Evolutionary conservation across 2,888 invertebrate genomes (phyloP).

Genomic region (Marasmarcha lunaedactyla): DNA sequence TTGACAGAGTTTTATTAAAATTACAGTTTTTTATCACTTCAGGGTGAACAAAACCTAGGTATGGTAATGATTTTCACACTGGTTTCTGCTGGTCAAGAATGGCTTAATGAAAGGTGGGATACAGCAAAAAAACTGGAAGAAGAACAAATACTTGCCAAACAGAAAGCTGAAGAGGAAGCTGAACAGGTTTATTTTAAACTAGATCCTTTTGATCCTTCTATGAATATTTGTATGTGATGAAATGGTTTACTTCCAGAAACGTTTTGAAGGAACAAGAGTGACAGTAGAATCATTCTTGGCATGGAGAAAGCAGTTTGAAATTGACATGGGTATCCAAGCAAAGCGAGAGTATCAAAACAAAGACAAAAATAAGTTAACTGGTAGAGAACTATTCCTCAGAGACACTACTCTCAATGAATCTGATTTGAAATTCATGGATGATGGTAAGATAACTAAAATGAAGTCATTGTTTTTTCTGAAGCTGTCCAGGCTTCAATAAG

Average conservation of each 20-base stretch:
- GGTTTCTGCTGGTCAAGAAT: constrained; percentile 93
- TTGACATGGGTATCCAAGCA: constrained; percentile 83
- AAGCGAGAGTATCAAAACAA: constrained; percentile 78
- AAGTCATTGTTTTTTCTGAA: no score
- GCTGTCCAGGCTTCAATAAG: no score
- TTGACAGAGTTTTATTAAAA: no score
- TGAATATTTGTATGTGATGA: neutral
- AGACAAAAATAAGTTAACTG: constrained; percentile 87
- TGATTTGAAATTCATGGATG: constrained; percentile 94
- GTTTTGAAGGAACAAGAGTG: constrained; percentile 95
- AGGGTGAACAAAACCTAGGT: constrained; percentile 90
- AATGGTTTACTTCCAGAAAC: constrained; percentile 73
- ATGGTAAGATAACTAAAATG: no score
- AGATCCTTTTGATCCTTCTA: neutral
- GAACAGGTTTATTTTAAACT: constrained; percentile 74
- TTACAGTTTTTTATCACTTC: constrained; percentile 4
- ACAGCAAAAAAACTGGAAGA: constrained; percentile 78
- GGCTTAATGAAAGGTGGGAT: constrained; percentile 90
- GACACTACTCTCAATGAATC: constrained; percentile 96
- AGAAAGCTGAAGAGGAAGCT: constrained; percentile 85
- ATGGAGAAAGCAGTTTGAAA: constrained; percentile 95
- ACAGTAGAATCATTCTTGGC: constrained; percentile 94
- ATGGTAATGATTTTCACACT: constrained; percentile 98
- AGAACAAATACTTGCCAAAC: constrained; percentile 75
- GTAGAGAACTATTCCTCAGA: constrained; percentile 91